Conservation (phyloP, 2,113 vertebrate species). For the Paratilapia polleni region DNA sequence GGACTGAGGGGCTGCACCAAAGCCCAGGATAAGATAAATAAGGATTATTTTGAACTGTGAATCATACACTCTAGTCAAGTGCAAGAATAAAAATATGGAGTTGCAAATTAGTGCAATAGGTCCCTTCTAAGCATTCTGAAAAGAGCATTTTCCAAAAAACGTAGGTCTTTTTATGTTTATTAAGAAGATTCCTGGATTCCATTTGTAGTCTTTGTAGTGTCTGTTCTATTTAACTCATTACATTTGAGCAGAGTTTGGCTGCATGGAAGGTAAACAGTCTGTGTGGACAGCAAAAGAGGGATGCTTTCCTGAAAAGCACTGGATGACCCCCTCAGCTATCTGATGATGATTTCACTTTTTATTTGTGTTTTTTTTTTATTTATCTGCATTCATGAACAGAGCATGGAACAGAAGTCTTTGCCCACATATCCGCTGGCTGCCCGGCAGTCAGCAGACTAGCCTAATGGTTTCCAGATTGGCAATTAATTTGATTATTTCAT, state of each 20-base stretch:
- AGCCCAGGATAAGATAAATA: background rate
- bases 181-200: background rate
- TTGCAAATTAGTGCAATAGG: background rate
- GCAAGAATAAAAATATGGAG: background rate
- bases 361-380: background rate
- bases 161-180: background rate
- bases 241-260: background rate
- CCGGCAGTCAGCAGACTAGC: background rate
- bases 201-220: background rate
- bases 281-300: background rate
- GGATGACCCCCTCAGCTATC: background rate
- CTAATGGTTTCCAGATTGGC: conserved; percentile 1
- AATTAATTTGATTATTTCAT: conserved; percentile 5
- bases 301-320: background rate
- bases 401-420: background rate
- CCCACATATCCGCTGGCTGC: background rate
- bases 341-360: background rate
- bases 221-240: background rate
- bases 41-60: background rate
- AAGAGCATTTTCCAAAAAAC: background rate
- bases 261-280: background rate
- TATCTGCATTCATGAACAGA: background rate
- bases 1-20: no score
- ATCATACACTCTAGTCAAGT: background rate
- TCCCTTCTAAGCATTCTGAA: background rate